Conservation (phyloP, 2,888 invertebrate genomes). For the Drosophila diplacantha region DNA sequence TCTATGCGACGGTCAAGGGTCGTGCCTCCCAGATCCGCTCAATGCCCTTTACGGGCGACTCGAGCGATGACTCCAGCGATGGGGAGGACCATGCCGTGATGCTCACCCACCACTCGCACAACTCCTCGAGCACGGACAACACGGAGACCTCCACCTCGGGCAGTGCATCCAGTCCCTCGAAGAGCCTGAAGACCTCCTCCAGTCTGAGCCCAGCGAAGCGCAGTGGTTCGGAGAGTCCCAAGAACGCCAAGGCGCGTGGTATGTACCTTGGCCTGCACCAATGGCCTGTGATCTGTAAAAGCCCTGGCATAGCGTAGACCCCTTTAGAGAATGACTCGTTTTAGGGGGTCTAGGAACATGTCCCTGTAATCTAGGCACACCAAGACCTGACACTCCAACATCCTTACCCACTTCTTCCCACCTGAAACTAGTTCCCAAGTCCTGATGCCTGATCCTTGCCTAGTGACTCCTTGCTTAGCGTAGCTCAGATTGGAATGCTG, state of each 20-base stretch:
- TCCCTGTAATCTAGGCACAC: background rate
- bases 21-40: conserved; percentile 97
- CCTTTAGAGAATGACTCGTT: background rate
- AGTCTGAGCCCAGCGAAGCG: conserved; percentile 91
- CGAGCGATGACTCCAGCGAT: conserved; percentile 96
- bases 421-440: background rate
- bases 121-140: conserved; percentile 80
- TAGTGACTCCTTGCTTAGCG: background rate
- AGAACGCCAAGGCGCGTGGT: conserved; percentile 88
- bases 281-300: background rate
- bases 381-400: background rate
- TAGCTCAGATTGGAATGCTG: background rate
- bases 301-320: conserved; percentile 18
- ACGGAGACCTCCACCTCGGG: conserved; percentile 80
- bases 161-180: conserved; percentile 89
- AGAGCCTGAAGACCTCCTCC: conserved; percentile 91
- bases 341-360: background rate
- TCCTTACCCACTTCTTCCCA: no score
- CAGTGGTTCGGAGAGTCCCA: conserved; percentile 89
- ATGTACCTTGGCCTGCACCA: conserved; percentile 56
- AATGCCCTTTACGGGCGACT: conserved; percentile 96
- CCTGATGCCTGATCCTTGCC: background rate
- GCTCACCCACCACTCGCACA: conserved; percentile 78
- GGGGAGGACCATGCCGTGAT: conserved; percentile 84
- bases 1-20: conserved; percentile 97